Conservation (phyloP, 2,113 vertebrate species). For the Paedocypris sp. region DNA sequence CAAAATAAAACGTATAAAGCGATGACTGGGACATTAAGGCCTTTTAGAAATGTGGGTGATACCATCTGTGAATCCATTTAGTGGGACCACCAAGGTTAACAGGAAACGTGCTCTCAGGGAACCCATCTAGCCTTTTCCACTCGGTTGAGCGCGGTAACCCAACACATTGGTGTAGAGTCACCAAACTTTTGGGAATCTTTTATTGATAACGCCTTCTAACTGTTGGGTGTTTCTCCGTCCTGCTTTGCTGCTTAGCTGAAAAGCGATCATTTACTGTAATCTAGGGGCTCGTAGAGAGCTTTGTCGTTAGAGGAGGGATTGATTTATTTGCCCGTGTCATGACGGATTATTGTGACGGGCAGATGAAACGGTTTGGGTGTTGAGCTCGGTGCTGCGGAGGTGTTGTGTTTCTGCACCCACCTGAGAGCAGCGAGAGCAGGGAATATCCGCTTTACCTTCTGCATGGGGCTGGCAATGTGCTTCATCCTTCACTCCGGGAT, state of each 20-base stretch:
- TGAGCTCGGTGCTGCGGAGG: not conserved
- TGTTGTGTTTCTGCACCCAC: conserved; percentile 10
- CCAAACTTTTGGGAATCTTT: not conserved
- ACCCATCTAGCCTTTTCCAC: conserved; percentile 24
- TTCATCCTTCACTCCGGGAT: not conserved
- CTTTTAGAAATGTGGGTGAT: conserved; percentile 13
- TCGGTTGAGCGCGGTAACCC: not conserved
- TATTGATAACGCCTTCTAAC: no score
- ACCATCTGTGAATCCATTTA: conserved; percentile 54
- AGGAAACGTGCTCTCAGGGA: conserved; percentile 40
- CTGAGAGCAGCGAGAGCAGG: not conserved
- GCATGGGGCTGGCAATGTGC: not conserved
- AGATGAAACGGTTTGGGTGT: not conserved
- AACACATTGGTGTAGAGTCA: not conserved
- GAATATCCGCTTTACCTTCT: not conserved
- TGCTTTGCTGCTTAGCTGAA: not conserved
- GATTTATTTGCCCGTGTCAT: not conserved
- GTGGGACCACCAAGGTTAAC: conserved; percentile 44
- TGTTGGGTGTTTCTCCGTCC: not conserved
- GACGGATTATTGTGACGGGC: not conserved
- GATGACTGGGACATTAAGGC: conserved; percentile 5
- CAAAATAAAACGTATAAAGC: conserved; percentile 28
- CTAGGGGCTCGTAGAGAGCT: not conserved
- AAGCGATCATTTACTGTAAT: not conserved
- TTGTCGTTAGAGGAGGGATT: not conserved